phyloP scores from a whole-genome alignment of 2,797 vertebrate species.

The Gobio occitaniae region DNA sequence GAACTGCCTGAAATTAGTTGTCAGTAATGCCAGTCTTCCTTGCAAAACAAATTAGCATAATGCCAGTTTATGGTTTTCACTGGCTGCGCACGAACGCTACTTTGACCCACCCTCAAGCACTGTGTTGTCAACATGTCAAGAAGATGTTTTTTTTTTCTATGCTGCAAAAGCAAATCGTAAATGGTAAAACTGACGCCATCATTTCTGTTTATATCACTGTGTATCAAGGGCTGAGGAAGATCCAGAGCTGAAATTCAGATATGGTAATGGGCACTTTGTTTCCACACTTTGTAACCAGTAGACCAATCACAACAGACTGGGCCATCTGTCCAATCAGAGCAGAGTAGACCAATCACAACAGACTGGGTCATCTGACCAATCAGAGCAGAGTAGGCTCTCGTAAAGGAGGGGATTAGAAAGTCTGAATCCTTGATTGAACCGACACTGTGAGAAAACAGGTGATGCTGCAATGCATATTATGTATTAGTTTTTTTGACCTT shows the following conservation, averaged over 20 bases:
- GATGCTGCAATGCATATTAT: not conserved
- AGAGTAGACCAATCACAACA: too few relatives aligned
- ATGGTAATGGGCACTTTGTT: not conserved
- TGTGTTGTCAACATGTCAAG: not conserved
- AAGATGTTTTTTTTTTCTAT: not conserved
- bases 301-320: too few relatives aligned
- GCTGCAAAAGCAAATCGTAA: too few relatives aligned
- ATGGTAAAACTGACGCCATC: not conserved
- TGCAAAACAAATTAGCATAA: not conserved
- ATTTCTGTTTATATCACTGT: not conserved
- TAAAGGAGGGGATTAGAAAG: not conserved
- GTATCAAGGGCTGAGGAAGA: not conserved
- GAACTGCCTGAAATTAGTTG: not conserved
- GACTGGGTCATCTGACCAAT: too few relatives aligned
- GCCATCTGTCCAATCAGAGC: too few relatives aligned
- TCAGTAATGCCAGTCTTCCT: not conserved
- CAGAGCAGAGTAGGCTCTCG: not conserved
- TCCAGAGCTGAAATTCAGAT: not conserved
- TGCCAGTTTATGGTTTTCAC: not conserved
- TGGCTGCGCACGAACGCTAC: not conserved
- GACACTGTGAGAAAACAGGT: not conserved
- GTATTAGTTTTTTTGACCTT: not conserved
- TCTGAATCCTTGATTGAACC: not conserved
- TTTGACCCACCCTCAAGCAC: not conserved
- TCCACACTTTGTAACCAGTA: not conserved